Evolutionary conservation across 2,113 vertebrate genomes (phyloP).

Genomic region (Percina caprodes): DNA sequence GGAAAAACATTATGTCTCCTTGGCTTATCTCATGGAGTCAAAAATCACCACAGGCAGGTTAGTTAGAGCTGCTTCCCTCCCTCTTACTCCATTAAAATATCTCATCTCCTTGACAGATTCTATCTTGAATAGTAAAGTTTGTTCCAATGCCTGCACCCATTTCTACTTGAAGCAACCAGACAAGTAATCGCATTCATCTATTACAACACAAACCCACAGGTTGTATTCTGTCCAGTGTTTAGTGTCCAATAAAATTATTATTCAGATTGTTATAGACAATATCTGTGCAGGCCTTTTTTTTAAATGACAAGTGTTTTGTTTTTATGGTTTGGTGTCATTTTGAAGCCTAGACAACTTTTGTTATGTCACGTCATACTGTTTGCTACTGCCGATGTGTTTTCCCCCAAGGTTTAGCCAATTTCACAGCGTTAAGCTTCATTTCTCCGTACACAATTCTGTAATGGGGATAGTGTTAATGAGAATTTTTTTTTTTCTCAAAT

Average conservation of each 20-base stretch:
- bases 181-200: constrained; percentile 46
- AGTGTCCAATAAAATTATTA: constrained; percentile 58
- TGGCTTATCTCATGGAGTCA: constrained; percentile 58
- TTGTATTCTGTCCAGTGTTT: constrained; percentile 46
- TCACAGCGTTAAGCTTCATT: constrained; percentile 24
- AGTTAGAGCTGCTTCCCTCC: constrained; percentile 41
- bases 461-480: constrained; percentile 58
- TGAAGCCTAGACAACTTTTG: constrained; percentile 41
- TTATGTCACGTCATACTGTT: constrained; percentile 43
- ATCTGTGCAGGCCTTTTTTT: constrained; percentile 64
- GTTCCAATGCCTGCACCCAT: constrained; percentile 45
- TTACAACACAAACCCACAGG: constrained; percentile 51
- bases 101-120: constrained; percentile 48
- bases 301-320: constrained; percentile 60
- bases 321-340: constrained; percentile 53
- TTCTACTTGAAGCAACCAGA: constrained; percentile 31
- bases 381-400: constrained; percentile 24
- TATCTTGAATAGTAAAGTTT: constrained; percentile 39
- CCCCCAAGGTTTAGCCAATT: constrained; percentile 36
- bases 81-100: constrained; percentile 58
- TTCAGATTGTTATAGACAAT: constrained; percentile 64
- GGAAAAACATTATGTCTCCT: constrained; percentile 65
- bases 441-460: constrained; percentile 39
- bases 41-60: constrained; percentile 68
- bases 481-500: constrained; percentile 48